Base-by-base conservation (phyloP, 1,140 invertebrate species). In the Calephelis nemesis region DNA sequence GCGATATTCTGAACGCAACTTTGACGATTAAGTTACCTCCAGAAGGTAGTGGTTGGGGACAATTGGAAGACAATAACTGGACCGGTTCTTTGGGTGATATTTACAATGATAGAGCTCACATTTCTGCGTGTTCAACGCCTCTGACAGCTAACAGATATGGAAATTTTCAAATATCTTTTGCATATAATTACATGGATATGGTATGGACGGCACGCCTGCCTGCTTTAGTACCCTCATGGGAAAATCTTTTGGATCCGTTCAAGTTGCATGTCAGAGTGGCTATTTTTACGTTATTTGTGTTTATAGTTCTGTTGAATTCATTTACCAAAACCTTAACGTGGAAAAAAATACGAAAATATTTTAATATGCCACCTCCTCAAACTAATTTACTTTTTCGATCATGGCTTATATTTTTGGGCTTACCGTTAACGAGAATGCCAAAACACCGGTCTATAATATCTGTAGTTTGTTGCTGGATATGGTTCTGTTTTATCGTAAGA, bases 151-250 rank as follows among this genome's bases (percentile, higher is more conserved):
- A 67, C 45, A 79, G 76, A 70, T 81, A 85, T 71, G 78, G 70
- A 11, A 79, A 88, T 77, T 88, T 87, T 69, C 78, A 81, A 75
- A 82, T 81, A 72, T 88, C 84, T 30, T 79, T 77, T 13, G 69
- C 81, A 40, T 87, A 88, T 62, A 77, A 82, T 67, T 74, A 76
- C n/a, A 81, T 84, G 74, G 84, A 87, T 40, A 81, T 85, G 7
- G 84, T 88, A 11, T 88, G 84, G 85, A 76, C 74, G 5, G 70
- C 84, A 13, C 69, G 67, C 62, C 10, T 78, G 7, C 83, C 85
- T 1, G 5, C 45, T 5, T 64, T 70, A 12, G 79, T 75, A 47
- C 77, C 83, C 0, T 49, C 75, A 0, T 88, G 78, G 82, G 74
- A 81, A 69, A 84, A 87, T 78, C 77, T 88, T 67, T 64, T 88